These are phyloP conservation scores for Plebejus argus DNA, from an alignment of 2,888 invertebrate genomes.

Conservation along the genomic window DNA sequence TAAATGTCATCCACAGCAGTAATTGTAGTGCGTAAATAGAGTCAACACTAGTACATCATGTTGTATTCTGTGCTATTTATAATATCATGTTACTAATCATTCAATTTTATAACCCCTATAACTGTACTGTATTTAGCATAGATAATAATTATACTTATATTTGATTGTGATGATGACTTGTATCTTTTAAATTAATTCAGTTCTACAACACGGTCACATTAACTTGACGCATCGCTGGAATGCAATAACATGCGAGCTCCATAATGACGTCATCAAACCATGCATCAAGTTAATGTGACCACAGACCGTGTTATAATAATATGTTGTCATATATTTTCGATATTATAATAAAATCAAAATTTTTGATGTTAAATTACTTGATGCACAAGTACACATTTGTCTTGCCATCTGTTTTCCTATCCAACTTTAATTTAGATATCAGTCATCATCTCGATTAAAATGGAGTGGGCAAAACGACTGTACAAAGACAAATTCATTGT, in stretches of 20 bases:
- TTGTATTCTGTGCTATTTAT: background rate
- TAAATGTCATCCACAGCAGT: background rate
- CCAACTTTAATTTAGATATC: background rate
- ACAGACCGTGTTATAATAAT: no score
- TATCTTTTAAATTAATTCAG: background rate
- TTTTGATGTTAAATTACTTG: background rate
- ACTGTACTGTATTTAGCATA: constrained; percentile 13
- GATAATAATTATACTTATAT: background rate
- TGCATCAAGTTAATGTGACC: no score
- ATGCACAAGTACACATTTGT: background rate
- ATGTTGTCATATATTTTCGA: background rate
- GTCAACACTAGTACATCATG: background rate
- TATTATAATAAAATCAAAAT: background rate
- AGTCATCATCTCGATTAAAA: constrained; percentile 19
- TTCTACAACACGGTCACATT: background rate
- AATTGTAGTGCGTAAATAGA: background rate
- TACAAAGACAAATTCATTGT: background rate
- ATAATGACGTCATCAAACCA: no score
- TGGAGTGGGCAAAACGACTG: background rate
- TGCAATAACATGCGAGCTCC: no score
- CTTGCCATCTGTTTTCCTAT: background rate
- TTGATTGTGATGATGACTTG: constrained; percentile 12
- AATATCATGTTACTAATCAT: constrained; percentile 6
- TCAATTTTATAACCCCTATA: background rate
- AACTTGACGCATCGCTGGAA: no score